phyloP scores from a whole-genome alignment of 1,140 invertebrate species.

The Solenopsis invicta region DNA sequence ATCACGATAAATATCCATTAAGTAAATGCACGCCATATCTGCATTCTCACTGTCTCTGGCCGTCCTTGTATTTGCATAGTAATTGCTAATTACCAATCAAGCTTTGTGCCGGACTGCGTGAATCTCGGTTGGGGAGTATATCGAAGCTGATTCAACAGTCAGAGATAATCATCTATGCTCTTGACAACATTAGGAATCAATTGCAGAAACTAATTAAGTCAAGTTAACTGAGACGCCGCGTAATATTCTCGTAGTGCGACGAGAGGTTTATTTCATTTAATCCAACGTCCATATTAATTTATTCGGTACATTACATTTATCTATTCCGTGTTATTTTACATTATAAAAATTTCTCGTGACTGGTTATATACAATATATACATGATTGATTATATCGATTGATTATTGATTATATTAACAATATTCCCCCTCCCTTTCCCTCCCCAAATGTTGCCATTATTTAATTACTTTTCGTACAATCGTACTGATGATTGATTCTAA shows the following conservation, averaged over 20 bases:
- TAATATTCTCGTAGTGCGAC: background rate
- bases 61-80: conserved; percentile 53
- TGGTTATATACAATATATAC: no score
- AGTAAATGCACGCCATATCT: conserved; percentile 1
- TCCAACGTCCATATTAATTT: conserved; percentile 1
- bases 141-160: conserved; percentile 37
- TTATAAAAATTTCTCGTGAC: background rate
- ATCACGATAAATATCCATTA: conserved; percentile 18
- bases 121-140: conserved; percentile 8
- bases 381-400: background rate
- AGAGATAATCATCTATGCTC: conserved; percentile 37
- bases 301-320: background rate
- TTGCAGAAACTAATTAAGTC: conserved; percentile 42
- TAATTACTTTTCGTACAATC: background rate
- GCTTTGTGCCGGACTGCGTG: conserved; percentile 28
- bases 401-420: background rate
- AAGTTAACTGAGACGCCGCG: background rate
- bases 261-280: background rate
- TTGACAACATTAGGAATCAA: conserved; percentile 42
- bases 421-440: background rate
- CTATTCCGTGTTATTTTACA: background rate
- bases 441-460: background rate
- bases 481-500: background rate
- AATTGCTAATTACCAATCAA: conserved; percentile 61
- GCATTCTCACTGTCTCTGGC: background rate